These are phyloP conservation scores for Halotydeus destructor DNA, from an alignment of 1,140 invertebrate genomes.

Conservation along the genomic window DNA sequence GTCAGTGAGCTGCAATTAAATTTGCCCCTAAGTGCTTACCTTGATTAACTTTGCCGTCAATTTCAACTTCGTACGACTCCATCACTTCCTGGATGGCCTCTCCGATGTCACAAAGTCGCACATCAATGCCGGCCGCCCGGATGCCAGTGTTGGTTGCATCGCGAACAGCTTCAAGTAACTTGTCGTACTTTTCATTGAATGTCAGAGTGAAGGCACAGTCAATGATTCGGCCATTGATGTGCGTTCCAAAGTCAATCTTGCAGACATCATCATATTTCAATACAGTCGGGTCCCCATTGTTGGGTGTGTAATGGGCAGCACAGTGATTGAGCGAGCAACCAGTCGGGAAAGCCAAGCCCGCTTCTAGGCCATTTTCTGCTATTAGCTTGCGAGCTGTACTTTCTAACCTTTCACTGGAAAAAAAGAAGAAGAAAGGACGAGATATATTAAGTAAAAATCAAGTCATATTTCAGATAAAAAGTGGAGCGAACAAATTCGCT, in stretches of 20 bases:
- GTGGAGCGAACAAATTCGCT: conserved; percentile 1
- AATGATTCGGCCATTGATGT: conserved; percentile 93
- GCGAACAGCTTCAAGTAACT: conserved; percentile 77
- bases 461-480: not conserved
- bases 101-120: conserved; percentile 87
- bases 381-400: conserved; percentile 72
- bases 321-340: conserved; percentile 96
- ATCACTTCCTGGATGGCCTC: conserved; percentile 96
- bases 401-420: conserved; percentile 64
- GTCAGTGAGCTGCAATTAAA: not conserved
- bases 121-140: conserved; percentile 79
- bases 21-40: conserved; percentile 17
- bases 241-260: conserved; percentile 98
- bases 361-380: conserved; percentile 80
- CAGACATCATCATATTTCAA: conserved; percentile 90
- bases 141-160: conserved; percentile 97
- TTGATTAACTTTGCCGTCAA: conserved; percentile 90
- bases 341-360: conserved; percentile 94
- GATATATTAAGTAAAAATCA: conserved; percentile 1
- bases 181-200: conserved; percentile 93
- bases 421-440: conserved; percentile 1
- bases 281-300: conserved; percentile 88
- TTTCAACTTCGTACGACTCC: conserved; percentile 96
- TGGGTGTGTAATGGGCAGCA: conserved; percentile 98
- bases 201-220: conserved; percentile 96